phyloP scores from a whole-genome alignment of 2,113 vertebrate genomes.

The Muntiacus muntjak region DNA sequence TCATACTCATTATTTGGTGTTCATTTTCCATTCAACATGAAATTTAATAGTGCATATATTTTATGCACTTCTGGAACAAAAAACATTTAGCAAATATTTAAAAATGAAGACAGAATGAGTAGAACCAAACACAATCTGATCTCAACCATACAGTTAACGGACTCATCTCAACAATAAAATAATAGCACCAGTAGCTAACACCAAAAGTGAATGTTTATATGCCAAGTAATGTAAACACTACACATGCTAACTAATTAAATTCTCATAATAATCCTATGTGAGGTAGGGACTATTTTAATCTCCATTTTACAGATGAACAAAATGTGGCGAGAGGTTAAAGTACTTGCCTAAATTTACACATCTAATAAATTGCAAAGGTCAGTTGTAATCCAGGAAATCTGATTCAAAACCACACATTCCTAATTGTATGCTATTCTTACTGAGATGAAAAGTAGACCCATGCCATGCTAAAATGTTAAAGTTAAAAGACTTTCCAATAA shows the following conservation, averaged over 20 bases:
- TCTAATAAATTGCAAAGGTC: not conserved
- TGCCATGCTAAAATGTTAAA: not conserved
- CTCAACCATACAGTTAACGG: not conserved
- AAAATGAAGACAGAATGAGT: not conserved
- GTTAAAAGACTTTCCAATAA: not conserved
- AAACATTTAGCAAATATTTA: not conserved
- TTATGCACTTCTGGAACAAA: slow-evolving; percentile 14
- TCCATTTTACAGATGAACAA: not conserved
- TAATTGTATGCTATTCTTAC: not conserved
- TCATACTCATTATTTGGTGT: not conserved
- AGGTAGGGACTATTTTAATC: not conserved
- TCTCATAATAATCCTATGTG: not conserved
- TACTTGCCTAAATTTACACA: not conserved
- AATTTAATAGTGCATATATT: not conserved
- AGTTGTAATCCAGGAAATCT: not conserved
- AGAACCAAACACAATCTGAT: not conserved
- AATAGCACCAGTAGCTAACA: not conserved
- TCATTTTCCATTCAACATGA: not conserved
- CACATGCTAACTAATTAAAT: not conserved
- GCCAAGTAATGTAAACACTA: not conserved
- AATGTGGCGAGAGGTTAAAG: not conserved
- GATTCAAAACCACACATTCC: not conserved
- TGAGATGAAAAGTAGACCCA: not conserved
- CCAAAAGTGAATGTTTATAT: not conserved
- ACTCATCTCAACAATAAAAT: not conserved